These are phyloP conservation scores for Aleiodes sp. DNA, from an alignment of 1,140 invertebrate species.

Conservation along the genomic window DNA sequence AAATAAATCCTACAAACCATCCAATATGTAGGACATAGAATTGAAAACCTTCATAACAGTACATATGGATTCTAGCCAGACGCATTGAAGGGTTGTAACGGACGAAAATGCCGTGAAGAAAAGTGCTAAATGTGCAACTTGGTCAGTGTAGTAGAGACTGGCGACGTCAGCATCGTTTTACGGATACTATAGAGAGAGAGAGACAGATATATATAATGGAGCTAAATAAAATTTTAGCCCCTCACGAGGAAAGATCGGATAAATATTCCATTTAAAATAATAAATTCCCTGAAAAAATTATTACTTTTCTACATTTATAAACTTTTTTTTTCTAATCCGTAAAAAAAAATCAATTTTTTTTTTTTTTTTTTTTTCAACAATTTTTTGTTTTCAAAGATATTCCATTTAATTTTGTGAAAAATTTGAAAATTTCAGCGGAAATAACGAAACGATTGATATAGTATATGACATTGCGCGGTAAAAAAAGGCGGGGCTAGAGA, in stretches of 20 bases:
- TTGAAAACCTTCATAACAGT: slow-evolving; percentile 38
- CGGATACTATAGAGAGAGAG: slow-evolving; percentile 19
- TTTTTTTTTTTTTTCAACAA: not conserved
- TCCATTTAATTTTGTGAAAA: not conserved
- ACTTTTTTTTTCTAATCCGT: too few relatives aligned
- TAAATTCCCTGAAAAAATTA: not conserved
- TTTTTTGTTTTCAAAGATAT: not conserved
- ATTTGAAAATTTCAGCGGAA: not conserved
- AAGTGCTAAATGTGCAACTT: slow-evolving; percentile 57
- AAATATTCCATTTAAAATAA: not conserved
- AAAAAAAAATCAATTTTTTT: not conserved
- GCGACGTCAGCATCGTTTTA: slow-evolving; percentile 51
- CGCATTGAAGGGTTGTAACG: slow-evolving; percentile 40
- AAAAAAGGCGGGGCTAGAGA: not conserved
- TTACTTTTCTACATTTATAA: not conserved
- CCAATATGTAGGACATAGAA: not conserved
- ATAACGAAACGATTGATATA: not conserved
- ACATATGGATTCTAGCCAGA: slow-evolving; percentile 41
- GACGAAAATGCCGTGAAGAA: slow-evolving; percentile 48
- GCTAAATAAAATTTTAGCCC: slow-evolving; percentile 14
- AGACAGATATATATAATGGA: slow-evolving; percentile 6
- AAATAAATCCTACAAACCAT: not conserved
- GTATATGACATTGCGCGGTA: not conserved
- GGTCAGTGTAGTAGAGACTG: slow-evolving; percentile 30
- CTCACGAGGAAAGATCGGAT: not conserved